phyloP scores from a whole-genome alignment of 2,113 vertebrate genomes.

The Zootoca vivipara region DNA sequence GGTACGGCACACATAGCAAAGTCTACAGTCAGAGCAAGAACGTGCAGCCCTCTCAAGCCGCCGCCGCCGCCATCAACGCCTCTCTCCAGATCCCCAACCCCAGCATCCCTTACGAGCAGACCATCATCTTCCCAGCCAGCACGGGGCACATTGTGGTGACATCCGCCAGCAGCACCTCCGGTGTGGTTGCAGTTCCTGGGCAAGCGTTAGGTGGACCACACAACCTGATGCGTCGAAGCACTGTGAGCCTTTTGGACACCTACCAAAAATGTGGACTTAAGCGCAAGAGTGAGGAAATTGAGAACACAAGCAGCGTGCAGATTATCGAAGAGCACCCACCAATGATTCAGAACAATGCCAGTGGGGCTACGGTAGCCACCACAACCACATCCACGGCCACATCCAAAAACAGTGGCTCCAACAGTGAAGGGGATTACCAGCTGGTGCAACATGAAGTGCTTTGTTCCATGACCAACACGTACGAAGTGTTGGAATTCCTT shows the following conservation, averaged over 20 bases:
- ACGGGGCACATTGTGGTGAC: slow-evolving; percentile 92
- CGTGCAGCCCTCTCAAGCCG: slow-evolving; percentile 85
- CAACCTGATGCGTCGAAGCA: slow-evolving; percentile 98
- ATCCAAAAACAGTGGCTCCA: slow-evolving; percentile 96
- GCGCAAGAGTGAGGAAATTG: slow-evolving; percentile 97
- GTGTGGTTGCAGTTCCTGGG: slow-evolving; percentile 79
- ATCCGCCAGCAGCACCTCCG: slow-evolving; percentile 91
- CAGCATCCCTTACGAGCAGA: slow-evolving; percentile 94
- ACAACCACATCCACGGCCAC: slow-evolving; percentile 91
- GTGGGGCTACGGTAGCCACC: slow-evolving; percentile 88
- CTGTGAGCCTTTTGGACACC: slow-evolving; percentile 97
- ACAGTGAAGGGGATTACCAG: slow-evolving; percentile 97
- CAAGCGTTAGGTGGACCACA: slow-evolving; percentile 88
- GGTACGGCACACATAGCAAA: slow-evolving; percentile 97
- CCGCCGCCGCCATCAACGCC: slow-evolving; percentile 89
- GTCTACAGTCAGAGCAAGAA: slow-evolving; percentile 94
- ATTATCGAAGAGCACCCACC: slow-evolving; percentile 93
- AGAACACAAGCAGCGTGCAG: slow-evolving; percentile 95
- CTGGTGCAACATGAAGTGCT: slow-evolving; percentile 98
- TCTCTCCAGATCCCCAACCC: slow-evolving; percentile 90
- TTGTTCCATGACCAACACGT: slow-evolving; percentile 99
- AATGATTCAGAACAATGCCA: slow-evolving; percentile 94
- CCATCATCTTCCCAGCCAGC: slow-evolving; percentile 94
- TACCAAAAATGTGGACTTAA: slow-evolving; percentile 99
- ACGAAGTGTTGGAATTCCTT: slow-evolving; percentile 96